A percentile compares a stretch with the other conserved stretches of the same genome.
Evolutionary conservation across 2,797 vertebrate genomes (phyloP).

Genomic region (Antennarius maculatus): DNA sequence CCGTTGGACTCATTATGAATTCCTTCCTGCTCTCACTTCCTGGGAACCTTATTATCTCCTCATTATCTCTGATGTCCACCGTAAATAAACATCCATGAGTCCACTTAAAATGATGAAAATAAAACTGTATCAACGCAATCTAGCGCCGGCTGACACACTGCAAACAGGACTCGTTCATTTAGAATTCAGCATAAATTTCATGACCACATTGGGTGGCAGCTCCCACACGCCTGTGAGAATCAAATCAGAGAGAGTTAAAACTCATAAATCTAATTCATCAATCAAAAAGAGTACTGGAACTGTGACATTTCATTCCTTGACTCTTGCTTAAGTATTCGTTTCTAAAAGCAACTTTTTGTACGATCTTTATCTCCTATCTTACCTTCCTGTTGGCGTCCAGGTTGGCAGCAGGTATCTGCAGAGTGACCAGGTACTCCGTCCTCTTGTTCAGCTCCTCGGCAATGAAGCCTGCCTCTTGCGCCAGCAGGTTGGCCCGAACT

Average conservation of each 20-base stretch:
- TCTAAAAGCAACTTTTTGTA: neutral
- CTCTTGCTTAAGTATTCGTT: neutral
- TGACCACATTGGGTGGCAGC: neutral
- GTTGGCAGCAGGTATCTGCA: constrained; percentile 96
- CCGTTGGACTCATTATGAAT: neutral
- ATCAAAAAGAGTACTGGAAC: neutral
- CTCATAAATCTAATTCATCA: neutral
- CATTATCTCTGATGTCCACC: neutral
- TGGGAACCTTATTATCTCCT: no score
- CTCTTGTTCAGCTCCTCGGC: constrained; percentile 93
- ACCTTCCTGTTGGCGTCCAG: constrained; percentile 98
- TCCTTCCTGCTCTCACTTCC: neutral
- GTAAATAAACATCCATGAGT: neutral
- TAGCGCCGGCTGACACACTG: neutral
- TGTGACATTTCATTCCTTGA: neutral
- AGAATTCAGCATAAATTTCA: neutral
- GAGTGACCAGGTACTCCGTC: constrained; percentile 94
- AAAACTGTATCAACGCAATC: neutral
- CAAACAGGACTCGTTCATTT: neutral
- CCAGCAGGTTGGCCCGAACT: constrained; percentile 90
- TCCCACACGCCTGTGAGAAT: neutral
- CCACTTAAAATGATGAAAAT: neutral
- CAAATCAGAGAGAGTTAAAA: neutral
- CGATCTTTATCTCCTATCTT: constrained; percentile 3
- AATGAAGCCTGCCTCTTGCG: constrained; percentile 92